Base-by-base conservation (phyloP, 2,797 vertebrate species). In the Pogoniulus pusillus region DNA sequence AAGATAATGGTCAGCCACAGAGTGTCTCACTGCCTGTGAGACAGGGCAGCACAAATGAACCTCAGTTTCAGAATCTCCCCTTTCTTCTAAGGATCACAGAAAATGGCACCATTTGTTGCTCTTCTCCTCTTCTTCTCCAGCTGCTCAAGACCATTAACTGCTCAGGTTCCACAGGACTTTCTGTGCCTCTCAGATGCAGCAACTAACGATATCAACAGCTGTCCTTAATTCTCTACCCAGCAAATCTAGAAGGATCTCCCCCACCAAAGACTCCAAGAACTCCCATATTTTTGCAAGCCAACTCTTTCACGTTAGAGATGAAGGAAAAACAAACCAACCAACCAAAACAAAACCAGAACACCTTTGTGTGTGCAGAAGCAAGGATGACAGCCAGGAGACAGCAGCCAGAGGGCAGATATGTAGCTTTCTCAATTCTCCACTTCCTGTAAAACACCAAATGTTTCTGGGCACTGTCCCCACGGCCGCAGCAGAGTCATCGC, bases 31-130 rank as follows among this genome's bases (percentile, higher is more conserved):
- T 35, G 14, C 55, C 39, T 53, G 4, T 32, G n/a, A 63, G 20
- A 29, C 17, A 75, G 5, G 7, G 8, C 4, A 65, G 41, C 13
- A 72, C 12, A 78, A 5, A 39, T 0, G 0, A 78, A 66, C 7
- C 27, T 71, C 32, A 3, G 14, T n/a, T 69, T 69, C 34, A 79
- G 2, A 71, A 32, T 29, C 19, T 45, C 30, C 34, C n/a, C n/a
- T 23, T 65, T 55, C 15, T 51, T 41, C 34, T 26, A 39, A 23
- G 3, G 8, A 15, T 8, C 10, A 5, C 16, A 71, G 8, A 4
- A 51, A 65, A 34, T 0, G 0, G 1, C 29, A 70, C 10, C 4
- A 5, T n/a, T 51, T 11, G 4, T 10, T 57, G 4, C 13, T 76
- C 17, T 37, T 8, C 57, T 4, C 24, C 12, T 34, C 10, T 41